phyloP scores from a whole-genome alignment of 2,113 vertebrate species.

The Aspidoscelis tigris region DNA sequence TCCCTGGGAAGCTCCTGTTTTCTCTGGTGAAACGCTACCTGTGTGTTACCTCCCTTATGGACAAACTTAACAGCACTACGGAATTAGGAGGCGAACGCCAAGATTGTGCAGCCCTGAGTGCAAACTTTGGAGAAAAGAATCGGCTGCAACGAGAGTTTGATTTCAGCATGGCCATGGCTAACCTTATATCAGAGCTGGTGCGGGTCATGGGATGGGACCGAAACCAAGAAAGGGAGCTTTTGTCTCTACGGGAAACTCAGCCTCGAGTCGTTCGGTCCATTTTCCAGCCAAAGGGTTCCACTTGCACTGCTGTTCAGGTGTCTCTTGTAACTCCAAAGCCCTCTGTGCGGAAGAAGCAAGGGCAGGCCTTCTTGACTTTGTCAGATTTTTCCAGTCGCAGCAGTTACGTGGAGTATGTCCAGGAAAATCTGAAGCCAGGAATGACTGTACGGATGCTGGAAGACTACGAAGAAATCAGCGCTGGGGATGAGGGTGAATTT shows the following conservation, averaged over 20 bases:
- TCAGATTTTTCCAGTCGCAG: conserved; percentile 81
- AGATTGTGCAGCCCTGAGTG: conserved; percentile 56
- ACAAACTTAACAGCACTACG: conserved; percentile 82
- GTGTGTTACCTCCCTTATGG: conserved; percentile 91
- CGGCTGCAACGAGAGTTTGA: conserved; percentile 85
- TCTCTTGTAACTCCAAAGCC: conserved; percentile 32
- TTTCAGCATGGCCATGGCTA: conserved; percentile 94
- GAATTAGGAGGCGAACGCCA: conserved; percentile 78
- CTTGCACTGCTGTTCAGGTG: conserved; percentile 41
- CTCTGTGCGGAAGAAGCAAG: conserved; percentile 73
- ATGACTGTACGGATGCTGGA: conserved; percentile 92
- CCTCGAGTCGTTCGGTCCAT: conserved; percentile 79
- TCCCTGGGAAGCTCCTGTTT: conserved; percentile 94
- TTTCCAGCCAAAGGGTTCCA: conserved; percentile 82
- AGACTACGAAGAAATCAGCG: conserved; percentile 83
- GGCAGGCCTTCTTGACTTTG: conserved; percentile 74
- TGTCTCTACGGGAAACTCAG: not conserved
- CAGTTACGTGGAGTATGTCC: conserved; percentile 87
- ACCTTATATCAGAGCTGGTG: conserved; percentile 90
- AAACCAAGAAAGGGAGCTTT: conserved; percentile 58
- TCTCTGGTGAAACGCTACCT: conserved; percentile 92
- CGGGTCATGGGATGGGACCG: conserved; percentile 91
- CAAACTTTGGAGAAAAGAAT: conserved; percentile 71
- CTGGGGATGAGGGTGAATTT: conserved; percentile 87
- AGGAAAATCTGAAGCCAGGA: conserved; percentile 83